Base-by-base conservation (phyloP, 2,888 invertebrate species). In the Drosophila mimetica region DNA sequence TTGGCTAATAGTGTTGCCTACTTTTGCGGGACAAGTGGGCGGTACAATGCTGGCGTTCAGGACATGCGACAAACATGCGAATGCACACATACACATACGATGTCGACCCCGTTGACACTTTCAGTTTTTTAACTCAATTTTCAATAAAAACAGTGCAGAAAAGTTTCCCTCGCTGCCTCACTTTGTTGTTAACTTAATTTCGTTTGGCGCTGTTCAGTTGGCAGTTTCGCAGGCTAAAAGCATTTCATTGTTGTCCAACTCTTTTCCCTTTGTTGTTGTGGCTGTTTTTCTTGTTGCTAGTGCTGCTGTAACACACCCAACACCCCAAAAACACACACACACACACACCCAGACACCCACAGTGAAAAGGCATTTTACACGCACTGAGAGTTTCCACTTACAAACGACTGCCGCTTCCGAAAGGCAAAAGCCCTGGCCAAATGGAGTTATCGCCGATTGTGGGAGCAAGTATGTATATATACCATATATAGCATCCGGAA, bases 191-290 rank as follows among this genome's bases (percentile, higher is more conserved):
- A 83, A 83, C 83, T 86, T 83, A 86, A 83, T 83, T 83, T 86
- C 74, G 74, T 63, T 77, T 75, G 76, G 52, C 66, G 76, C 71
- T 76, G 59, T 69, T 53, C 50, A 57, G 72, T 55, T 74, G 46
- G 55, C 69, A 52, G 76, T 63, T 64, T 76, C 59, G 74, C 63
- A 77, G 79, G 84, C 86, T 84, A 84, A 84, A 84, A 84, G 84
- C 86, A 84, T 86, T 84, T 86, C 86, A 86, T 86, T 84, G 84
- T 86, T 84, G 86, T 77, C 78, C 84, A 84, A 84, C 84, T 79
- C 70, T 53, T 53, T 60, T 66, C 37, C 50, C 58, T 54, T 22
- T 30, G 8, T 42, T 53, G 36, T 42, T 74, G 50, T 39, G 69
- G 50, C 22, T 79, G 41, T 13, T n/a, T n/a, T n/a, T n/a, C n/a